Conservation (phyloP, 2,113 vertebrate genomes). For the Butorides virescens region DNA sequence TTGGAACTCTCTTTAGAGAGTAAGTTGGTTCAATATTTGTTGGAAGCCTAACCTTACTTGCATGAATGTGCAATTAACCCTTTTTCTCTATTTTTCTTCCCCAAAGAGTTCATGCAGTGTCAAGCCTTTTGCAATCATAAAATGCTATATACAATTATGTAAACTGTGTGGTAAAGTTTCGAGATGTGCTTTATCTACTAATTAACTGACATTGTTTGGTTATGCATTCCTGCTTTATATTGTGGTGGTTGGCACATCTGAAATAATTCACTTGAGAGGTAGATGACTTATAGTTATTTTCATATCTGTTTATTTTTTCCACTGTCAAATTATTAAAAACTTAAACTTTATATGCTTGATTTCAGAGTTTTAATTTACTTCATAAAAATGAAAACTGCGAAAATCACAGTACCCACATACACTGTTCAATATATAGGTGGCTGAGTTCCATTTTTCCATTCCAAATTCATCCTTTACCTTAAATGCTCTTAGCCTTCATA, state of each 20-base stretch:
- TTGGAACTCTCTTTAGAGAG: slow-evolving; percentile 98
- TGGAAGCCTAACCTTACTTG: slow-evolving; percentile 79
- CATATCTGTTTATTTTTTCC: slow-evolving; percentile 12
- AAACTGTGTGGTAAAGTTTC: slow-evolving; percentile 71
- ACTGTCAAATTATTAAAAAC: background rate
- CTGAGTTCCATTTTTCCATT: slow-evolving; percentile 40
- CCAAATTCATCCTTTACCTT: slow-evolving; percentile 28
- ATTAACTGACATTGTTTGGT: slow-evolving; percentile 78
- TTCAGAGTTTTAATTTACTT: background rate
- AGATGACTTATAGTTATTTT: background rate
- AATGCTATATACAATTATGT: slow-evolving; percentile 70
- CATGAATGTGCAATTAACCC: slow-evolving; percentile 83
- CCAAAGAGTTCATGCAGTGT: slow-evolving; percentile 76
- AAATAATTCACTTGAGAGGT: slow-evolving; percentile 27
- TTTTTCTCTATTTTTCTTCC: slow-evolving; percentile 75
- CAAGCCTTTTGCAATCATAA: slow-evolving; percentile 76
- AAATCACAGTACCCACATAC: background rate
- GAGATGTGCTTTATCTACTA: slow-evolving; percentile 82
- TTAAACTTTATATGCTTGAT: background rate
- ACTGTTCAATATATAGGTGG: background rate
- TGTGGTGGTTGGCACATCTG: slow-evolving; percentile 82
- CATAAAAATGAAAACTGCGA: background rate
- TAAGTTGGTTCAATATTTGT: slow-evolving; percentile 89
- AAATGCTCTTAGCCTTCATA: background rate
- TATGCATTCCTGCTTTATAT: slow-evolving; percentile 74